These are phyloP conservation scores for Tupiocoris notatus DNA, from an alignment of 2,888 invertebrate species.

Conservation along the genomic window DNA sequence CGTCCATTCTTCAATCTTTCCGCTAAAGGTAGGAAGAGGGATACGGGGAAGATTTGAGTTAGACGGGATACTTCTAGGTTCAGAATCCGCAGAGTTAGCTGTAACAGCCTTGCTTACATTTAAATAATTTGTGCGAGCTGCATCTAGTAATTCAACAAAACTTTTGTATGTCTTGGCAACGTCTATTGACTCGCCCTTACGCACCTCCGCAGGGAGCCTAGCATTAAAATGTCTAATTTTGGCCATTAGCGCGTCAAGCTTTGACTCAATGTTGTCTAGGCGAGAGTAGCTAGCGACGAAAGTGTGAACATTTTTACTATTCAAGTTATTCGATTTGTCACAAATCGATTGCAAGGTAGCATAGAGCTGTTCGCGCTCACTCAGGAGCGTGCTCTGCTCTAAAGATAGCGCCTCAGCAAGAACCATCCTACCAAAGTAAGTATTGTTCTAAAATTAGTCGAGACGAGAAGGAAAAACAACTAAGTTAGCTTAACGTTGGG, in stretches of 20 bases:
- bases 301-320: not conserved
- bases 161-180: not conserved
- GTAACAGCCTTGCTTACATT: not conserved
- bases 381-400: not conserved
- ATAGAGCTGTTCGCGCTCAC: not conserved
- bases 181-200: not conserved
- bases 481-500: too few species aligned
- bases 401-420: not conserved
- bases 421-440: too few species aligned
- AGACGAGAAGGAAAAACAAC: too few species aligned
- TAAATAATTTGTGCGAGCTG: not conserved
- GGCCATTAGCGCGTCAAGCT: not conserved
- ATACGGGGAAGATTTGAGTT: slow-evolving; percentile 26
- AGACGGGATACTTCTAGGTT: not conserved
- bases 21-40: slow-evolving; percentile 14
- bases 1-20: slow-evolving; percentile 29
- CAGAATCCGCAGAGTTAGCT: too few species aligned
- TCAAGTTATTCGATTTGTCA: not conserved
- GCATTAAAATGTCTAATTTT: not conserved
- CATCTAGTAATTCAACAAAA: slow-evolving; percentile 4
- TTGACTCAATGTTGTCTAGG: not conserved
- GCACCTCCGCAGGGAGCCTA: not conserved
- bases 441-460: too few species aligned
- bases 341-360: not conserved
- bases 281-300: slow-evolving; percentile 17